A percentile compares a stretch with the other conserved stretches of the same genome.
Evolutionary conservation across 2,113 vertebrate species (phyloP).

Genomic region (Pseudopipra pipra): DNA sequence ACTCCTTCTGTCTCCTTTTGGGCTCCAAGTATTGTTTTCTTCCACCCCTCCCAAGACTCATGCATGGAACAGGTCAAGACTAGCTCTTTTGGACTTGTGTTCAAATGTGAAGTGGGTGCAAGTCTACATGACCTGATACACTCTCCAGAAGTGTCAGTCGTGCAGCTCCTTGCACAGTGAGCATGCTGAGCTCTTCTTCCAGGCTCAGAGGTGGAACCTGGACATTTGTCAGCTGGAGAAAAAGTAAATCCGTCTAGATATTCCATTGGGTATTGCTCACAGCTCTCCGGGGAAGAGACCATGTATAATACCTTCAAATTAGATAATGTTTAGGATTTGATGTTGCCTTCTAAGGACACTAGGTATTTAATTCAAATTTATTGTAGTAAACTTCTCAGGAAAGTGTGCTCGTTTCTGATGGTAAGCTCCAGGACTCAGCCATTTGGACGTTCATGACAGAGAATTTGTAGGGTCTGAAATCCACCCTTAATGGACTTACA

Average conservation of each 20-base stretch:
- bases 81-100: background rate
- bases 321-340: background rate
- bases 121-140: background rate
- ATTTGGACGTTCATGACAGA: background rate
- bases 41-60: background rate
- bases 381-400: background rate
- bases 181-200: background rate
- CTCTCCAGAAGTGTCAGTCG: accelerated
- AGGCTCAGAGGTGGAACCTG: background rate
- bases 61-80: background rate
- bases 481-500: background rate
- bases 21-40: background rate
- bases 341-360: background rate
- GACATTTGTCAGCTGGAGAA: background rate
- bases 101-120: background rate
- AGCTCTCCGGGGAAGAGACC: background rate
- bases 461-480: background rate
- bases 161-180: background rate
- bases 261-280: background rate
- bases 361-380: background rate
- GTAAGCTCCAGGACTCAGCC: background rate
- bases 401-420: background rate
- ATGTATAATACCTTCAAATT: background rate
- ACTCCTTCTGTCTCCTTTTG: background rate
- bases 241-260: background rate